phyloP scores from a whole-genome alignment of 37 sponge, comb jelly and placozoan species.

The Tethya wilhelma region DNA sequence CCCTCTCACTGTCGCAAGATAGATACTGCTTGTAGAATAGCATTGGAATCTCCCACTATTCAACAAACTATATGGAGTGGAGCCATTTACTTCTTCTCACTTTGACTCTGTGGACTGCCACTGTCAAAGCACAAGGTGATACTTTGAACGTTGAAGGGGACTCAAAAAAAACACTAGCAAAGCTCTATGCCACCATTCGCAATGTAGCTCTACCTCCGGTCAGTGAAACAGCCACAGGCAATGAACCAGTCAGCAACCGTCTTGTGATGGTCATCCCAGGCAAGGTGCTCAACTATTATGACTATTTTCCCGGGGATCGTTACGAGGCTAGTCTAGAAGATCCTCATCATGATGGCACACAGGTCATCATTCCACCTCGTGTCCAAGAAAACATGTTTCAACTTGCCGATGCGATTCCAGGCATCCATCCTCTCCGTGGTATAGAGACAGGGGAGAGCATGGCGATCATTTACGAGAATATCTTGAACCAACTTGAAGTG shows the following conservation, averaged over 20 bases:
- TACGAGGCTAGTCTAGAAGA: slow-evolving; percentile 31
- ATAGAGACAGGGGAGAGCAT: slow-evolving; percentile 58
- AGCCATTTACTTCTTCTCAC: too few relatives aligned
- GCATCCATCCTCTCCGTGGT: slow-evolving; percentile 42
- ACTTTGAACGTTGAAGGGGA: background rate
- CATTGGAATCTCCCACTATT: too few relatives aligned
- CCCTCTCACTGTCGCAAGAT: too few relatives aligned
- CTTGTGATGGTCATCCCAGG: slow-evolving; percentile 54
- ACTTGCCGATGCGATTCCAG: slow-evolving; percentile 54
- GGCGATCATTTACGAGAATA: slow-evolving; percentile 29
- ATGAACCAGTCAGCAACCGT: slow-evolving; percentile 10
- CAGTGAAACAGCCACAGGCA: background rate
- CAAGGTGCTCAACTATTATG: slow-evolving; percentile 49
- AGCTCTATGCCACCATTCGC: slow-evolving; percentile 22
- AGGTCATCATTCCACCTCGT: slow-evolving; percentile 38
- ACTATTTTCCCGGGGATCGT: slow-evolving; percentile 50
- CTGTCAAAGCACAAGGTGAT: background rate
- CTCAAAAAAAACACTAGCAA: slow-evolving; percentile 1
- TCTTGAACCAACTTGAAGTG: slow-evolving; percentile 42
- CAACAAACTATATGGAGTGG: too few relatives aligned
- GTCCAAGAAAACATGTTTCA: slow-evolving; percentile 56
- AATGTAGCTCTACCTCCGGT: slow-evolving; percentile 39
- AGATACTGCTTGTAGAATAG: too few relatives aligned
- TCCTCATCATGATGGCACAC: slow-evolving; percentile 2
- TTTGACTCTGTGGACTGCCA: too few relatives aligned